Conservation (phyloP, 2,888 invertebrate genomes). For the Oasisia sp. region DNA sequence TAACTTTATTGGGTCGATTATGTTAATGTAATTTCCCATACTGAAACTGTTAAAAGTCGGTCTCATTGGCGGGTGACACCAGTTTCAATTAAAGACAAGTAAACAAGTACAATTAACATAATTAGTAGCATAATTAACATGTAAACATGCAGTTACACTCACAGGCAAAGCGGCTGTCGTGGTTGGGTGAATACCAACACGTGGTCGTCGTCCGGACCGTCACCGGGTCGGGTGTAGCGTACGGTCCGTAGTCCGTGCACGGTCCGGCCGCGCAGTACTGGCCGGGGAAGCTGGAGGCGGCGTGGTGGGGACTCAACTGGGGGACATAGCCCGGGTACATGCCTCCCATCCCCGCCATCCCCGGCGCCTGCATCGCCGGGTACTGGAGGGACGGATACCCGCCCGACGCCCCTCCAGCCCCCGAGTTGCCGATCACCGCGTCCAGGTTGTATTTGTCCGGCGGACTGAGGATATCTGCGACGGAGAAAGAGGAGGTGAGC, state of each 20-base stretch:
- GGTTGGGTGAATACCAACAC: constrained; percentile 17
- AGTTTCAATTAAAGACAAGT: background rate
- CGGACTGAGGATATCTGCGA: constrained; percentile 10
- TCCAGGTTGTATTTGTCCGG: background rate
- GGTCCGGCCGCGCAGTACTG: background rate
- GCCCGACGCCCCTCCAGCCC: background rate
- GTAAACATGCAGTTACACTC: background rate
- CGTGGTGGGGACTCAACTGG: background rate
- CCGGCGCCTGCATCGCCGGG: background rate
- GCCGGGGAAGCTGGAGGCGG: background rate
- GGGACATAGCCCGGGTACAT: background rate
- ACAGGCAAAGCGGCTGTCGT: constrained; percentile 10
- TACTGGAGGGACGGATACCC: background rate
- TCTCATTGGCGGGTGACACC: background rate
- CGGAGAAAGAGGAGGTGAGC: background rate
- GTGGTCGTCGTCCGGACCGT: background rate
- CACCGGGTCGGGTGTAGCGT: background rate
- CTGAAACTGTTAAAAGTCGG: background rate
- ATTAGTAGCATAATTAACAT: background rate
- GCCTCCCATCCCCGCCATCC: background rate
- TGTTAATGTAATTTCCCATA: background rate
- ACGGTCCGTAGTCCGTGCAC: background rate
- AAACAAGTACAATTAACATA: no score
- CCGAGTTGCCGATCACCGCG: background rate
- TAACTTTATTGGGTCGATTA: no score